Base-by-base conservation (phyloP, 1,140 invertebrate species). In the Manduca sexta region DNA sequence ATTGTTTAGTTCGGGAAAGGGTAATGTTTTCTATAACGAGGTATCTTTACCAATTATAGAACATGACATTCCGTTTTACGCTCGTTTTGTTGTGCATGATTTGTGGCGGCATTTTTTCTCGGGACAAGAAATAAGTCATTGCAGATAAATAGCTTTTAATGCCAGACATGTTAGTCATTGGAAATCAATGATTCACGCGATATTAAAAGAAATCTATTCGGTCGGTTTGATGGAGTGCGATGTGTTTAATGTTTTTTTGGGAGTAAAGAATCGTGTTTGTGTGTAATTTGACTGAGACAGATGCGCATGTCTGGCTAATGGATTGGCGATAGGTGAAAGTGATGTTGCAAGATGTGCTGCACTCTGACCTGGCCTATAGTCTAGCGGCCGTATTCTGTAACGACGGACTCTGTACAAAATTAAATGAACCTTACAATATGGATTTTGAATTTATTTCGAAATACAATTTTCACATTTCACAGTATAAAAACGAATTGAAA, bases 1-100 rank as follows among this genome's bases (percentile, higher is more conserved):
- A 73, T 77, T 65, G 64, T 73, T 64, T 50, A 56, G 52, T 63
- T 12, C 48, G 56, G 49, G 61, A 74, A 79, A 69, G 70, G 80
- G 60, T 81, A 71, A 70, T 60, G 69, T 56, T 74, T 73, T 69
- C 63, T 64, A 52, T 64, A 65, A 68, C 29, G 29, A 14, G 29
- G 13, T 43, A 41, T 45, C 41, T 31, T 40, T 43, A 54, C 54
- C 46, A 64, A 59, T 60, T 67, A 60, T 55, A 60, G 59, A 69
- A 45, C 47, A 31, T 57, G 56, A 43, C 14, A 10, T 30, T 43
- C 26, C 6, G 41, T 43, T 43, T 43, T 43, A 18, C 16, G 16
- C 17, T 8, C 16, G 16, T 40, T 40, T 15, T 40, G 18, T 40
- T 40, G 38, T 8, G 18, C n/a, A 18, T 40, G 38, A 40, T 40